Conservation (phyloP, 1,140 invertebrate species). For the Ectropis grisescens region DNA sequence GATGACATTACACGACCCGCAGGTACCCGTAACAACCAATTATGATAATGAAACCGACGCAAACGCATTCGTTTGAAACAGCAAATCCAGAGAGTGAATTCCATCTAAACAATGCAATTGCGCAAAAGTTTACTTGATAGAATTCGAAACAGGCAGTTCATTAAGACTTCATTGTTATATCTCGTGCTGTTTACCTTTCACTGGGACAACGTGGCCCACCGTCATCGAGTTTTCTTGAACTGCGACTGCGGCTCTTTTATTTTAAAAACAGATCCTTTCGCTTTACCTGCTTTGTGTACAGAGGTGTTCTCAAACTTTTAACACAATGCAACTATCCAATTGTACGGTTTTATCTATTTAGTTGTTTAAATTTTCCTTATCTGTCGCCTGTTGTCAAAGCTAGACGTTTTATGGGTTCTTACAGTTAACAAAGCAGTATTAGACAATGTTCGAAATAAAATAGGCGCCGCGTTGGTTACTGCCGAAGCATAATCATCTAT, state of each 20-base stretch:
- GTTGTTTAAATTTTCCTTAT: no score
- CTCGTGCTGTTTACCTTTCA: conserved; percentile 32
- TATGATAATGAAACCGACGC: no score
- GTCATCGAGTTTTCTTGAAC: no score
- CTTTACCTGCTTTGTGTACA: conserved; percentile 27
- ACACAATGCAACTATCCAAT: conserved; percentile 15
- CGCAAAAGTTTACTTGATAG: conserved; percentile 16
- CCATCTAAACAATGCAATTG: conserved; percentile 17
- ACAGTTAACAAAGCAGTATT: no score
- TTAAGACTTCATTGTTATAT: conserved; percentile 36
- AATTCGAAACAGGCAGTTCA: conserved; percentile 27
- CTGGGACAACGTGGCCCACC: conserved; percentile 7
- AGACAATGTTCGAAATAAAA: no score
- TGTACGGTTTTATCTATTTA: conserved; percentile 21
- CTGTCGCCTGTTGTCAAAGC: no score
- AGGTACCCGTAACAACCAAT: no score
- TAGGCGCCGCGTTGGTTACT: no score
- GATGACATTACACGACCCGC: no score
- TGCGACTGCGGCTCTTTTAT: conserved; percentile 15
- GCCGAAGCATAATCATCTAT: no score
- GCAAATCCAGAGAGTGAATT: conserved; percentile 4
- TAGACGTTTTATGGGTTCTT: no score
- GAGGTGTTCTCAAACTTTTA: conserved; percentile 26
- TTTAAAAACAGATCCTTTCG: conserved; percentile 23
- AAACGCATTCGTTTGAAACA: conserved; percentile 2